Base-by-base conservation (phyloP, 2,113 vertebrate genomes). In the Chaetorhynchus papuensis region DNA sequence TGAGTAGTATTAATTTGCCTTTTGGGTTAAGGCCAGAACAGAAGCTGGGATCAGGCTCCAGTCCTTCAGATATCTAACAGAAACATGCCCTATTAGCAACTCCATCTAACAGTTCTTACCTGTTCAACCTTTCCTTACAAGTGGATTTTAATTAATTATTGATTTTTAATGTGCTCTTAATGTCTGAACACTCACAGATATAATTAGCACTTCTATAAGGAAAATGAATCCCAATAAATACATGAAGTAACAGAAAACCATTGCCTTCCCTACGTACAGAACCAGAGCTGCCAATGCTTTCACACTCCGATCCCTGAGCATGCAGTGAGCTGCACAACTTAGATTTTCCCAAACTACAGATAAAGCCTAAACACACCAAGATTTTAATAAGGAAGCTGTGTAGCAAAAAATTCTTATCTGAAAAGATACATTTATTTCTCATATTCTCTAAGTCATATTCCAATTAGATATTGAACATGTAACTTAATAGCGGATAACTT, bases 381-480 rank as follows among this genome's bases (percentile, higher is more conserved):
- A 52, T 26, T 65, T 77, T 21, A 63, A 39, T 47, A 50, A 26
- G 44, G 12, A 12, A 87, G 7, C 15, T 22, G 2, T 39, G 26
- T 37, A 44, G 21, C 26, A 33, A 3, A 71, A 66, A 59, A 6
- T 1, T 6, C 7, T 86, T 64, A 39, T 22, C 15, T 37, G 49
- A 79, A 53, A 86, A 66, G 2, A 44, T 31, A 22, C 3, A 20
- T 28, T 68, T 63, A 22, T 50, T 78, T 87, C 27, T 71, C 4
- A 41, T 41, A n/a, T 90, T 71, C 26, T 35, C 0, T n/a, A 68
- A n/a, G 3, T 17, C 33, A 24, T 21, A 23, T 21, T n/a, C 22
- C 10, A 50, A 39, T n/a, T 3, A 0, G 3, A 52, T 71, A 20
- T 37, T 53, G 8, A 24, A 35, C 2, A 4, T 1, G 2, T 39